Evolutionary conservation across 2,113 vertebrate species (phyloP).

Genomic region (Cyprinodon brontotheroides): DNA sequence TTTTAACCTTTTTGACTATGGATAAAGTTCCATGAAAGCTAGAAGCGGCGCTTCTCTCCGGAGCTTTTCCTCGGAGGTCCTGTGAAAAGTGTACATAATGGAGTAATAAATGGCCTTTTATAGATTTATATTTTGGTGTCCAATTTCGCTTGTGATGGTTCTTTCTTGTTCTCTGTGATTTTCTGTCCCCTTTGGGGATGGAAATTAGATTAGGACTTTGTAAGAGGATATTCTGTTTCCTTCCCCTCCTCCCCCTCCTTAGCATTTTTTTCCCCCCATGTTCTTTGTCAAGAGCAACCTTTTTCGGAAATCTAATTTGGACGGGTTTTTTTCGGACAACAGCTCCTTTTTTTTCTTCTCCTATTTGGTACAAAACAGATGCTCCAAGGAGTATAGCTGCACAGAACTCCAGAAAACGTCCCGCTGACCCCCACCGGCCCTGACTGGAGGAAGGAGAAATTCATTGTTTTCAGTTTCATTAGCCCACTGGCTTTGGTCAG

Average conservation of each 20-base stretch:
- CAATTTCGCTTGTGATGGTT: conserved; percentile 82
- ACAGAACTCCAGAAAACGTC: conserved; percentile 49
- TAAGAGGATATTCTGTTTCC: conserved; percentile 79
- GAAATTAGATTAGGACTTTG: conserved; percentile 83
- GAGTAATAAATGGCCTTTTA: conserved; percentile 85
- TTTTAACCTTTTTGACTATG: conserved; percentile 63
- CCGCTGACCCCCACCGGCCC: conserved; percentile 38
- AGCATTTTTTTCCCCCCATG: conserved; percentile 51
- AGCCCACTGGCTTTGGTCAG: conserved; percentile 25
- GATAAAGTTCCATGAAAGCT: conserved; percentile 75
- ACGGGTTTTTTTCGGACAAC: conserved; percentile 62
- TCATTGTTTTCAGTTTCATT: conserved; percentile 40
- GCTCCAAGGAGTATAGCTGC: conserved; percentile 67
- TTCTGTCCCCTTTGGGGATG: conserved; percentile 75
- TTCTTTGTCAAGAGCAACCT: conserved; percentile 77
- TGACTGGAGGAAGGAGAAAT: conserved; percentile 43
- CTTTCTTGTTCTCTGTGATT: conserved; percentile 77
- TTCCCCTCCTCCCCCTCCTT: conserved; percentile 36
- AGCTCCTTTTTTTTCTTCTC: conserved; percentile 54
- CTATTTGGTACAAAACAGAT: conserved; percentile 67
- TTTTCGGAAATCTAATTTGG: conserved; percentile 81
- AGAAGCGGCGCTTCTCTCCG: conserved; percentile 79
- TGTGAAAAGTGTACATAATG: conserved; percentile 96
- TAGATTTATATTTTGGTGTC: conserved; percentile 87
- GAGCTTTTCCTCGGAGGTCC: conserved; percentile 79